Evolutionary conservation across 2,888 invertebrate genomes (phyloP).

Genomic region (Physocephala rufipes): DNA sequence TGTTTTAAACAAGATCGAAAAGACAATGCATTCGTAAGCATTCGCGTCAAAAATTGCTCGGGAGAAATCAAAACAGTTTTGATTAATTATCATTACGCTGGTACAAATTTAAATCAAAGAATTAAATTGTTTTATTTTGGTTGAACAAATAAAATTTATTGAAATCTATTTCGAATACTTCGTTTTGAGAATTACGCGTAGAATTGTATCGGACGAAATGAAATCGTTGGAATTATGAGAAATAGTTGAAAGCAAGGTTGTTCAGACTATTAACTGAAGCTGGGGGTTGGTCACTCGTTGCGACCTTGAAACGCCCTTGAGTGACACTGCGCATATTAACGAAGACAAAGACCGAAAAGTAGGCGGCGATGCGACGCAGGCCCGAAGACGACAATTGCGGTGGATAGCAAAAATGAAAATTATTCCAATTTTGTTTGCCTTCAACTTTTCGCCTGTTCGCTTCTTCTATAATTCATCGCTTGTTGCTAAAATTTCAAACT

Average conservation of each 20-base stretch:
- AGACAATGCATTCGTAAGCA: no score
- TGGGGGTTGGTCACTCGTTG: slow-evolving; percentile 44
- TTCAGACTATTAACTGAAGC: not conserved
- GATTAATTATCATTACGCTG: no score
- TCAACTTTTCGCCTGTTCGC: slow-evolving; percentile 40
- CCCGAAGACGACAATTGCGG: slow-evolving; percentile 49
- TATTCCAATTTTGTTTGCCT: slow-evolving; percentile 49
- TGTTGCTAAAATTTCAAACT: slow-evolving; percentile 11
- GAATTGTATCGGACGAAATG: not conserved
- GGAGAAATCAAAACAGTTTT: no score
- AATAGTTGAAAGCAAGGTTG: not conserved
- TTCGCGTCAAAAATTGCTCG: no score
- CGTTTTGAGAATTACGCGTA: no score
- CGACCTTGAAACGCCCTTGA: slow-evolving; percentile 67
- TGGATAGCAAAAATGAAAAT: slow-evolving; percentile 51
- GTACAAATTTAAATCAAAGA: no score
- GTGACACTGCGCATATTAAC: slow-evolving; percentile 62
- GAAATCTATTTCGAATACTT: no score
- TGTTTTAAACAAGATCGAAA: no score
- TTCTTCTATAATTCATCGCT: slow-evolving; percentile 25
- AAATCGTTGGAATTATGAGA: not conserved
- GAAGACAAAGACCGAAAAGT: slow-evolving; percentile 47
- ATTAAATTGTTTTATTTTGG: no score
- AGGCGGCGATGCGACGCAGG: slow-evolving; percentile 44
- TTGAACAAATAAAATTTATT: no score